Base-by-base conservation (phyloP, 2,797 vertebrate species). In the Pyrocephalus nanus region DNA sequence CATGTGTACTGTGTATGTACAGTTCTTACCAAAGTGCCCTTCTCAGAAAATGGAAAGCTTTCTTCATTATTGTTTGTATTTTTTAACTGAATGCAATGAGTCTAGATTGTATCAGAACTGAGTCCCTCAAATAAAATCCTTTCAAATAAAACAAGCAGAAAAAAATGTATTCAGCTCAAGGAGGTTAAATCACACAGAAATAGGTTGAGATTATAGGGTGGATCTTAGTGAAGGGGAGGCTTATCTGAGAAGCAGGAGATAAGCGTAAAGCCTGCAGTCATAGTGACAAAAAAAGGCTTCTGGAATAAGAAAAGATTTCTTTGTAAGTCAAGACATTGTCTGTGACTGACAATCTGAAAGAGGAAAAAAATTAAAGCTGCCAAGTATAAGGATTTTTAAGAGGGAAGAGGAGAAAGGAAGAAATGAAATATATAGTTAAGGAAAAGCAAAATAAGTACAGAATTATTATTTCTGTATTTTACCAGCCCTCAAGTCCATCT, bases 171-270 rank as follows among this genome's bases (percentile, higher is more conserved):
- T 95, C 17, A 78, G 90, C 81, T 94, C 54, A 34, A 76, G 69
- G 36, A 86, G 54, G 76, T 78, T 95, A 93, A 93, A 88, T 92
- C 79, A 64, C 66, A 32, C 13, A 94, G 78, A 94, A 96, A 90
- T 74, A 81, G 47, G 32, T 8, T 93, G 87, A 86, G 82, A 94
- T 93, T 92, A 82, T 88, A 70, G 91, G 62, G 77, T 88, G 86
- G 58, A 75, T 90, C 66, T 90, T 81, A 65, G 84, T 60, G 62
- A 83, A 94, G 82, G 48, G 48, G 43, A n/a, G 86, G 72, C 85
- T 95, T 96, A 88, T 92, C 93, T 92, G 87, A 75, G 45, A 86
- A 81, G 73, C 32, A 66, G 43, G 25, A 88, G 89, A 95, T 96
- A 94, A 96, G 91, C 7, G 3, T 75, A 83, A 91, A 92, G 82